Base-by-base conservation (phyloP, 2,888 invertebrate species). In the Lepidochrysops patricia region DNA sequence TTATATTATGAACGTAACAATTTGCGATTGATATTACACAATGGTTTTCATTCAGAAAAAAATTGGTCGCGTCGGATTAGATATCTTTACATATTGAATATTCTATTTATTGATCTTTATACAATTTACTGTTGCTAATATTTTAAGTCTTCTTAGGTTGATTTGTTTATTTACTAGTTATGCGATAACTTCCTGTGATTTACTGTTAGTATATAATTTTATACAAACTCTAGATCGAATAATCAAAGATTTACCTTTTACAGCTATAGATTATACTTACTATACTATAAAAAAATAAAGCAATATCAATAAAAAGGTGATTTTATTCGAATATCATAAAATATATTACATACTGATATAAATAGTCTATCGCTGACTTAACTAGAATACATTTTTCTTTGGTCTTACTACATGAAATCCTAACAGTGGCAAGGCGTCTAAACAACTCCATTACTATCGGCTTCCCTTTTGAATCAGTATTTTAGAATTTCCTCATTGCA, bases 181-280 rank as follows among this genome's bases (percentile, higher is more conserved):
- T 76, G 74, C 72, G 75, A 67, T 74, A 84, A 75, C 79, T 84
- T 87, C 84, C 85, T 87, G 87, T 87, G 85, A 87, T 86, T 85
- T 79, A 82, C 80, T 85, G 82, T 80, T 82, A 71, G 80, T 82
- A 63, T 70, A 64, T 68, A 82, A 82, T 85, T 87, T 85, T 86
- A 79, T 84, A 87, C 83, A 74, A 77, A 77, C 80, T 80, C 73
- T 84, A 83, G 82, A 81, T 87, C 81, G 83, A 83, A 74, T 71
- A 71, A 76, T 70, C 74, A 70, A 78, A 78, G 75, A 76, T 82
- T 77, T 72, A 80, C 77, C 80, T 79, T 71, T 80, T 74, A 79
- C 79, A 83, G 84, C 84, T 84, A 83, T 84, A 83, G 82, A 80
- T 81, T 29, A 83, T 83, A 80, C 72, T 79, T 73, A 79, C 65